phyloP scores from a whole-genome alignment of 2,888 invertebrate species.

The Agonum fuliginosum region DNA sequence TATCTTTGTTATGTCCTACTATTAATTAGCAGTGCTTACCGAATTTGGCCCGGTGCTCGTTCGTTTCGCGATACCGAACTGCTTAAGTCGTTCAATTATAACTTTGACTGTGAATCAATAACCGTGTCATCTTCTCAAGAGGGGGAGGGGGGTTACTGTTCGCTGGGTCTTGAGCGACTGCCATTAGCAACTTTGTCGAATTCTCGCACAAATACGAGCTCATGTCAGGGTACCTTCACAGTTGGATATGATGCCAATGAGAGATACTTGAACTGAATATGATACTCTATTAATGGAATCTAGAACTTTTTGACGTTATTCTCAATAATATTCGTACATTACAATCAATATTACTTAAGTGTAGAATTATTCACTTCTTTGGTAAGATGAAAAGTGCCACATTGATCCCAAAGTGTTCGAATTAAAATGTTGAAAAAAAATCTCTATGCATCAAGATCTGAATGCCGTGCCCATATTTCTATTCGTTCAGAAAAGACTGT shows the following conservation, averaged over 20 bases:
- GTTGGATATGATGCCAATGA: neutral
- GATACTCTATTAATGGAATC: neutral
- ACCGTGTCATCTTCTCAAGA: slow-evolving; percentile 37
- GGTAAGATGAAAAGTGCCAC: no score
- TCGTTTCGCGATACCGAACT: slow-evolving; percentile 44
- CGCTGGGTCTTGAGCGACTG: neutral
- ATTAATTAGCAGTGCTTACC: slow-evolving; percentile 56
- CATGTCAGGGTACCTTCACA: slow-evolving; percentile 4
- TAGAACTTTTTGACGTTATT: neutral
- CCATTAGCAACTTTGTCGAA: slow-evolving; percentile 41
- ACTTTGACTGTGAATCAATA: slow-evolving; percentile 58
- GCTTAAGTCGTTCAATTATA: slow-evolving; percentile 58
- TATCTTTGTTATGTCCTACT: slow-evolving; percentile 55
- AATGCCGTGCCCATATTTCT: no score
- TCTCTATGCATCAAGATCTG: no score
- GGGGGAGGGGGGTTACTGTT: neutral
- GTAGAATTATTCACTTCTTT: no score
- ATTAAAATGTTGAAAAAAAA: no score
- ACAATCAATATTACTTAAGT: no score
- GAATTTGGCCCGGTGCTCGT: slow-evolving; percentile 39
- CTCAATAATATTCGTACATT: slow-evolving; percentile 26
- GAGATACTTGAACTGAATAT: neutral
- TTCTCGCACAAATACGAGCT: slow-evolving; percentile 4
- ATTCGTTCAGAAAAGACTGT: no score
- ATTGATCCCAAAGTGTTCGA: no score